Evolutionary conservation across 2,113 vertebrate species (phyloP).

Genomic region (Dissostichus mawsoni): DNA sequence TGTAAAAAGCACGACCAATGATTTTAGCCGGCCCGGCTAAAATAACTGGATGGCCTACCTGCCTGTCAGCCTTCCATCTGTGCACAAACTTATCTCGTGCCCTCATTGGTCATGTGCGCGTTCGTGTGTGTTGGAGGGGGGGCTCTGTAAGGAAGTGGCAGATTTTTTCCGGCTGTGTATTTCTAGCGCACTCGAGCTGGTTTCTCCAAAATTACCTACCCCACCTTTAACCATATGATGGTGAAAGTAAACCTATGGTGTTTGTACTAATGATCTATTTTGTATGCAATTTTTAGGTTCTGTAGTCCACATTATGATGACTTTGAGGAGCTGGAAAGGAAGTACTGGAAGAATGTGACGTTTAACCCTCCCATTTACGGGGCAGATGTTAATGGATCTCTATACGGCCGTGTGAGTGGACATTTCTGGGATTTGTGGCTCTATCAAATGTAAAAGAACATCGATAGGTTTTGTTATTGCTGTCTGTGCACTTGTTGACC

Average conservation of each 20-base stretch:
- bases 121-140: no score
- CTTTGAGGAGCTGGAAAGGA: conserved; percentile 97
- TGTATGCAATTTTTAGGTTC: conserved; percentile 82
- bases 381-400: conserved; percentile 94
- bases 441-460: not conserved
- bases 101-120: no score
- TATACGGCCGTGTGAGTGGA: conserved; percentile 91
- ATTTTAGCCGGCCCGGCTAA: no score
- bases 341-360: conserved; percentile 98
- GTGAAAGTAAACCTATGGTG: not conserved
- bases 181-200: no score
- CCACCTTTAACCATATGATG: not conserved
- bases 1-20: no score
- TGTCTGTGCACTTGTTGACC: not conserved
- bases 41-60: no score
- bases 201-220: no score
- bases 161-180: no score
- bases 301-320: conserved; percentile 94
- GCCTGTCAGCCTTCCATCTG: no score
- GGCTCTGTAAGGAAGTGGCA: no score
- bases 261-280: not conserved
- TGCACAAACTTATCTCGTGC: no score
- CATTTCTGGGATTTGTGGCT: not conserved
- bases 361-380: conserved; percentile 97
- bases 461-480: not conserved